Base-by-base conservation (phyloP, 2,888 invertebrate species). In the Oligia latruncula region DNA sequence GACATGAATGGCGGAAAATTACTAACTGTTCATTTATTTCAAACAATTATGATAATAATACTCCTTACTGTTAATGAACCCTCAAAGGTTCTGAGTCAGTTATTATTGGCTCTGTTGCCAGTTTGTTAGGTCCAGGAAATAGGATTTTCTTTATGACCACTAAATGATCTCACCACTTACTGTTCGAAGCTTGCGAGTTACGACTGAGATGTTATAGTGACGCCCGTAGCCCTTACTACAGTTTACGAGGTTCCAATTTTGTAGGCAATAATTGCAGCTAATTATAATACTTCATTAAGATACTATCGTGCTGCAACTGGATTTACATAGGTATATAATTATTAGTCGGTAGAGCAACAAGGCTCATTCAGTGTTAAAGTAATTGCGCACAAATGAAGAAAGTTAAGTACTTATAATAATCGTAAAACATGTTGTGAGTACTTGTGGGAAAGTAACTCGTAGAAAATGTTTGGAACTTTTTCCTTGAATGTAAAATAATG, bases 101-200 rank as follows among this genome's bases (percentile, higher is more conserved):
- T 46, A 13, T 49, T 58, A 64, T 64, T n/a, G 40, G 62, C 60
- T 23, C 46, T 17, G 43, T 72, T 29, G 17, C 9, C 13, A 17
- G 65, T 64, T 23, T 11, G 17, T 58, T 46, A 75, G 23, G 6
- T 29, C 13, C 70, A 58, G 74, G 74, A 80, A 80, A 74, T 65
- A 65, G 23, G 23, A 49, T 46, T 17, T 23, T 35, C 13, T 80
- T 74, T 64, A 84, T 68, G 64, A 52, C 23, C 52, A 66, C 58
- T 77, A 72, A 84, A 74, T 46, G n/a, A 40, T 46, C 4, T 46
- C 15, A 29, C 13, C 65, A 67, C 58, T 52, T 5, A 52, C 82
- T 65, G 58, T 52, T 71, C n/a, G 13, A 13, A 35, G 49, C 43
- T 20, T 40, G n/a, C 29, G 35, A 55, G 68, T 29, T 70, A 65